These are phyloP conservation scores for Ptyas mucosa DNA, from an alignment of 2,113 vertebrate genomes.

Conservation along the genomic window DNA sequence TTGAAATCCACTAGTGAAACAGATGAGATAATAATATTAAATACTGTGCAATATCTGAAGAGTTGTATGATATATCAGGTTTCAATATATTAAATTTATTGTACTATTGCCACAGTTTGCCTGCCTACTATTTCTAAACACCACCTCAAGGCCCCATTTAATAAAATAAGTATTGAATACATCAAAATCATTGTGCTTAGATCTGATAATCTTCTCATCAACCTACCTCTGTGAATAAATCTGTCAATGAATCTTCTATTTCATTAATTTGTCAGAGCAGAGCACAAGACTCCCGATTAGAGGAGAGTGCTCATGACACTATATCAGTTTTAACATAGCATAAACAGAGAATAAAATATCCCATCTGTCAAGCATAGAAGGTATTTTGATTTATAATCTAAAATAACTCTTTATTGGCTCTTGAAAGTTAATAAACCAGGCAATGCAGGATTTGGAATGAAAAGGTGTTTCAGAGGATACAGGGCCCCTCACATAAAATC, in stretches of 20 bases:
- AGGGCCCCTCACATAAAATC: not conserved
- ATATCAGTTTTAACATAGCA: not conserved
- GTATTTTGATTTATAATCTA: not conserved
- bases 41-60: not conserved
- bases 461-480: not conserved
- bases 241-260: not conserved
- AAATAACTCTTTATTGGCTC: rapidly evolving
- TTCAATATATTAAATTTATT: not conserved
- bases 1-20: too few species aligned
- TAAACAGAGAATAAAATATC: not conserved
- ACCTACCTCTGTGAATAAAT: not conserved
- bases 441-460: not conserved
- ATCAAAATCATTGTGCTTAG: not conserved
- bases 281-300: not conserved
- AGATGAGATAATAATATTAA: not conserved
- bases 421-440: not conserved
- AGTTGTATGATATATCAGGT: not conserved
- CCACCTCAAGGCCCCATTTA: not conserved
- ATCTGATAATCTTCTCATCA: not conserved
- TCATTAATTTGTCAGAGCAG: not conserved
- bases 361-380: not conserved
- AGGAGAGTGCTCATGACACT: too few species aligned
- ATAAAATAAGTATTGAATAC: not conserved
- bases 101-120: not conserved
- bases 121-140: not conserved